phyloP scores from a whole-genome alignment of 2,888 invertebrate genomes.

The Drosophila kanekoi region DNA sequence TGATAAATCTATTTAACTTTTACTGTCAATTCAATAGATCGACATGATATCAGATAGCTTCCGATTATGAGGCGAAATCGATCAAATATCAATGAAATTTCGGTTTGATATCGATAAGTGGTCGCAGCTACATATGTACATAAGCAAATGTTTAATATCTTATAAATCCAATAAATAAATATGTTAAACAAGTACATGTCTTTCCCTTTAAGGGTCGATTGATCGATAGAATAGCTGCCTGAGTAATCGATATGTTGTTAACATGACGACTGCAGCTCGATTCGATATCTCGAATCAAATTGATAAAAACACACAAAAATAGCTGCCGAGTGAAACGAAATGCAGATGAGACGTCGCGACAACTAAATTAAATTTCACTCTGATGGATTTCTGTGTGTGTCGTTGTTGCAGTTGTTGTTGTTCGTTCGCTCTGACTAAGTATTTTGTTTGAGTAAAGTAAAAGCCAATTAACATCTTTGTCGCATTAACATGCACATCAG shows the following conservation, averaged over 20 bases:
- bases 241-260: constrained; percentile 17
- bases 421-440: constrained; percentile 56
- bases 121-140: too few species aligned
- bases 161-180: too few species aligned
- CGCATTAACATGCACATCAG: constrained; percentile 64
- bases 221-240: background rate
- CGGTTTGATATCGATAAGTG: background rate
- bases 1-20: too few species aligned
- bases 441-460: constrained; percentile 76
- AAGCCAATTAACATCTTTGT: constrained; percentile 80
- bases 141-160: too few species aligned
- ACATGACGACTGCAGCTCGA: background rate
- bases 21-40: too few species aligned
- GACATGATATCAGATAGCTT: too few species aligned
- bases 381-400: constrained; percentile 47
- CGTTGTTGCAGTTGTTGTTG: constrained; percentile 15
- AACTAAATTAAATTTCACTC: constrained; percentile 73
- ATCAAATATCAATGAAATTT: background rate
- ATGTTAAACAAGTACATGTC: too few species aligned
- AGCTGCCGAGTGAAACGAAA: constrained; percentile 14
- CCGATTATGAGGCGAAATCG: too few species aligned
- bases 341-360: constrained; percentile 40
- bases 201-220: too few species aligned
- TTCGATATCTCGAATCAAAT: background rate
- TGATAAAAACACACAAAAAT: constrained; percentile 21